phyloP scores from a whole-genome alignment of 2,113 vertebrate genomes.

The Triplophysa dalaica region DNA sequence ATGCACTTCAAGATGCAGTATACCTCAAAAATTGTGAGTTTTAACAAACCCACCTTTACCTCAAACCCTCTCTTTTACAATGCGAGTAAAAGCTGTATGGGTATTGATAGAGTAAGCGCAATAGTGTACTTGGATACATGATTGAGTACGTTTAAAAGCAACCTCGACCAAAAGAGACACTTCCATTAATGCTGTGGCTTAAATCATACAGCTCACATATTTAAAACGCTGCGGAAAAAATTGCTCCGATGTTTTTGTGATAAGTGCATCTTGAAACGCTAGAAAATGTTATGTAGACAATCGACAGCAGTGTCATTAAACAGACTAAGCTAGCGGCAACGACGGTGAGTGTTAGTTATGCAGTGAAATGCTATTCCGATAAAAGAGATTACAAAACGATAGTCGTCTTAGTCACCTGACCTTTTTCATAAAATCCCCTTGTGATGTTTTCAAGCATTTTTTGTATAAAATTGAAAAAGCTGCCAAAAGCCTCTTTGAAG shows the following conservation, averaged over 20 bases:
- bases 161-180: background rate
- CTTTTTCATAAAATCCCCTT: constrained; percentile 45
- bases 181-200: background rate
- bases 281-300: constrained; percentile 74
- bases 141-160: background rate
- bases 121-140: background rate
- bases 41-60: constrained; percentile 31
- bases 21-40: constrained; percentile 53
- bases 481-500: constrained; percentile 34
- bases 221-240: background rate
- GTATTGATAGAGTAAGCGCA: background rate
- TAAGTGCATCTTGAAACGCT: constrained; percentile 65
- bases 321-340: constrained; percentile 75
- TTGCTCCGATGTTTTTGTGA: constrained; percentile 50
- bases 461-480: constrained; percentile 35
- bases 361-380: constrained; percentile 65
- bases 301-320: constrained; percentile 68
- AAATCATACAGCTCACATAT: background rate
- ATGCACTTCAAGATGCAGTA: constrained; percentile 66
- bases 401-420: constrained; percentile 47
- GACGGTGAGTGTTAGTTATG: constrained; percentile 68
- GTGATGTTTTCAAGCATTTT: constrained; percentile 35
- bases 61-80: background rate
- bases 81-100: background rate
- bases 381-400: constrained; percentile 54